A percentile compares a stretch with the other conserved stretches of the same genome.
Conservation (phyloP, 2,888 invertebrate genomes). For the Rhodophaea formosa region DNA sequence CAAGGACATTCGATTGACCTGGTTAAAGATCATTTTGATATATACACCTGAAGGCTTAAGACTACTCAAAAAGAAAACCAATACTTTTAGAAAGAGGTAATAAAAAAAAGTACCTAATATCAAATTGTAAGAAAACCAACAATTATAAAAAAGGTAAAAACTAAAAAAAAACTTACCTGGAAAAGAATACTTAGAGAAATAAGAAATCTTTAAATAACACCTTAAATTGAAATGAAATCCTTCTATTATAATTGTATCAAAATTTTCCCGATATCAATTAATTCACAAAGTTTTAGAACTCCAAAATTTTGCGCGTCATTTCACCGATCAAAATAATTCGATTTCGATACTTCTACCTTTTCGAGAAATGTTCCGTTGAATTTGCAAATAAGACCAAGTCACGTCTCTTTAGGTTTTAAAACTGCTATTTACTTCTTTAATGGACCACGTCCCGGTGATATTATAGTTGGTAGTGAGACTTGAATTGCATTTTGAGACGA, state of each 20-base stretch:
- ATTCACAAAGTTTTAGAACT: background rate
- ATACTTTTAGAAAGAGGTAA: too few species aligned
- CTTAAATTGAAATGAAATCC: background rate
- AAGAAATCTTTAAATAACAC: too few species aligned
- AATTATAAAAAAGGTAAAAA: too few species aligned
- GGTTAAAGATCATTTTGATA: too few species aligned
- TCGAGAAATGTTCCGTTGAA: slow-evolving; percentile 21
- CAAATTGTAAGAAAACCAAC: too few species aligned
- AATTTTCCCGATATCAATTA: background rate
- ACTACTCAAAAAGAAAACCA: too few species aligned
- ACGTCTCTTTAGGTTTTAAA: slow-evolving; percentile 27
- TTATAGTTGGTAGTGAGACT: slow-evolving; percentile 38
- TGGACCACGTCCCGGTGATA: slow-evolving; percentile 45
- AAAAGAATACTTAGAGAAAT: too few species aligned
- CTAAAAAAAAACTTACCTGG: too few species aligned
- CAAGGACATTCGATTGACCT: too few species aligned
- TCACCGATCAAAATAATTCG: background rate
- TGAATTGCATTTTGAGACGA: slow-evolving; percentile 24
- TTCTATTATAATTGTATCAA: background rate
- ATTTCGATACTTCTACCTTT: too few species aligned
- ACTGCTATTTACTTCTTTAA: slow-evolving; percentile 35
- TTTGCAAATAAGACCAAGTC: slow-evolving; percentile 29
- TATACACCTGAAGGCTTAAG: too few species aligned
- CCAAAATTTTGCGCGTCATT: background rate
- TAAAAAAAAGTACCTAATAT: too few species aligned